Conservation (phyloP, 2,113 vertebrate species). For the Hystrix cristata region DNA sequence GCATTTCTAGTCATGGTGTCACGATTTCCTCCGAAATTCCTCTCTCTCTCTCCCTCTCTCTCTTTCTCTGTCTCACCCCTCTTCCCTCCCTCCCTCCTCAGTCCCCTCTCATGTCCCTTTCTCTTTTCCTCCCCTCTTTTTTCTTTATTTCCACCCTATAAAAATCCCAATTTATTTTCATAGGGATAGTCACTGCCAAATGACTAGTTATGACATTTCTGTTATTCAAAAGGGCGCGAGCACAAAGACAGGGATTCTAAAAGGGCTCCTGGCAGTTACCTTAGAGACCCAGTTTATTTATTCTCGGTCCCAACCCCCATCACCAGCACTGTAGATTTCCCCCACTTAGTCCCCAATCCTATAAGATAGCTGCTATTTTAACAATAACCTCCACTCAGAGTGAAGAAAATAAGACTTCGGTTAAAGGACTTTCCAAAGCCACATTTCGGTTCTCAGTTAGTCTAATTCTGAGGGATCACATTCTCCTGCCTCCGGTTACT, state of each 20-base stretch:
- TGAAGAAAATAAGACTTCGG: background rate
- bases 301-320: background rate
- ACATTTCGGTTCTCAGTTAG: background rate
- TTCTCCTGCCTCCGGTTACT: background rate
- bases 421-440: background rate
- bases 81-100: background rate
- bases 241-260: background rate
- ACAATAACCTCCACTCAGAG: background rate
- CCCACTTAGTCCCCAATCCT: background rate
- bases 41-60: background rate
- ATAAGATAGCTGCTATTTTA: background rate
- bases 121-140: background rate
- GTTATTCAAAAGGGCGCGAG: background rate
- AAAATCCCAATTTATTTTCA: background rate
- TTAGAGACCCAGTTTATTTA: background rate
- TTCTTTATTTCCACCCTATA: background rate
- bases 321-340: background rate
- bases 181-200: background rate
- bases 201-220: background rate
- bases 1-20: background rate
- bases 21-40: background rate
- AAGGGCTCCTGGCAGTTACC: background rate
- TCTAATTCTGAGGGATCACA: background rate
- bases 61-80: background rate
- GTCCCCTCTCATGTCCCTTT: background rate